Evolutionary conservation across 53 echinoderm and acorn worm genomes (phyloP), one percentile per base, ranked within the genome.

Genomic region (Crossaster papposus): DNA sequence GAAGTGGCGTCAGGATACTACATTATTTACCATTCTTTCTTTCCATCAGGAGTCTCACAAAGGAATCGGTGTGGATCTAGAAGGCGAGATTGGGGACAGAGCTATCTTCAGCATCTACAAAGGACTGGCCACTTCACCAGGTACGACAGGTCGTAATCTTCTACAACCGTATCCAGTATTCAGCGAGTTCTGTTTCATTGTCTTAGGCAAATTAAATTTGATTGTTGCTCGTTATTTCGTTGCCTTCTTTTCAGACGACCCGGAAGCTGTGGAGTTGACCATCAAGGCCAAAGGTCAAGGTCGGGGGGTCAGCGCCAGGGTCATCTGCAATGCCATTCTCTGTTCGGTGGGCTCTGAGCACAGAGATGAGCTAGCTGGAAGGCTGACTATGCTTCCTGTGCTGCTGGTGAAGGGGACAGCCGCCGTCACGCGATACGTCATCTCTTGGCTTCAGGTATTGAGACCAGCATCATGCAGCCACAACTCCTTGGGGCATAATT

Each of bases 391-490:
- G 51, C 78, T 95, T 44, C 97, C 97, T 33, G 77, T 97, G 23
- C 77, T 97, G 26, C 65, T 97, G 35, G 85, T 94, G 73, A 97
- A 97, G 37, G 94, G 97, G 33, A 91, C 94, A 29, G 93, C 90
- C 0, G 80, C 91, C 14, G 91, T 92, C 54, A 92, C 94, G 22
- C 73, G 94, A 31, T 77, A 79, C 30, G 91, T 94, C 32, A 79
- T 97, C 53, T 68, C 80, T 2, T 97, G 95, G 94, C 79, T 97
- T 0, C 90, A 97, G 97, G 97, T 97, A 44, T 64, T 80, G 78
- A 10, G 37, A 20, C 12, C 7, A 0, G 36, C 35, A 28, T 31
- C 3, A n/a, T n/a, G n/a, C n/a, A n/a, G 26, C 29, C 31, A 71
- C 9, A 26, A 14, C 29, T 13, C 71, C 62, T 18, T 3, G 0